Evolutionary conservation across 2,113 vertebrate genomes (phyloP), one percentile per base, ranked within the genome.

Genomic region (Lepidothrix coronata): DNA sequence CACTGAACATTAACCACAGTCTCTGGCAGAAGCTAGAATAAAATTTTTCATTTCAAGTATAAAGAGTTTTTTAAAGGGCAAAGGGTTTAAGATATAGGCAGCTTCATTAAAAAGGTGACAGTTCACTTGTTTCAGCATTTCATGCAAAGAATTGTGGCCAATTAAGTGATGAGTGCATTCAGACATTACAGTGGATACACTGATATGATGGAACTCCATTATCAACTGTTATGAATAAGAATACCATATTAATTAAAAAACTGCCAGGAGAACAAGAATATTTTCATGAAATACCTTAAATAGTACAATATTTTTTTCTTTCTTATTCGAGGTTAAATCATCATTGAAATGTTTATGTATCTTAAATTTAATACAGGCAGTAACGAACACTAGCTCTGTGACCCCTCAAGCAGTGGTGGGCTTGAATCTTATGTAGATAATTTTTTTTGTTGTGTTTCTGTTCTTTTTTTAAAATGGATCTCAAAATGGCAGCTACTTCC

Each of bases 51-150:
- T 96, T 93, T 90, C 88, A 39, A 92, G 89, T 92, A 92, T 87
- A 92, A 92, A 89, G 94, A 89, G 67, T 96, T 92, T 94, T 95
- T 93, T 68, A 92, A 52, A 95, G 95, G 76, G 59, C 75, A 95
- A 85, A 88, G 28, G 37, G 93, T 73, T 97, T 95, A 94, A 81
- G 88, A 84, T 68, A 92, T 91, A 97, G 78, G 72, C 71, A 96
- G 79, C 93, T 91, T 94, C 88, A 94, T 92, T 95, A 92, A 93
- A 91, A 91, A 84, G 94, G 72, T 96, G 94, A 95, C 88, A 97
- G 95, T 94, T 97, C 37, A 84, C 91, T 95, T 95, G 55, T 92
- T 97, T 91, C 76, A 95, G 85, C 91, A 95, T 61, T 97, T 86
- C 80, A 91, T 85, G 77, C 24, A 37, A 94, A 83, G 88, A 90